Base-by-base conservation (phyloP, 2,888 invertebrate genomes). In the Melanophora roralis region DNA sequence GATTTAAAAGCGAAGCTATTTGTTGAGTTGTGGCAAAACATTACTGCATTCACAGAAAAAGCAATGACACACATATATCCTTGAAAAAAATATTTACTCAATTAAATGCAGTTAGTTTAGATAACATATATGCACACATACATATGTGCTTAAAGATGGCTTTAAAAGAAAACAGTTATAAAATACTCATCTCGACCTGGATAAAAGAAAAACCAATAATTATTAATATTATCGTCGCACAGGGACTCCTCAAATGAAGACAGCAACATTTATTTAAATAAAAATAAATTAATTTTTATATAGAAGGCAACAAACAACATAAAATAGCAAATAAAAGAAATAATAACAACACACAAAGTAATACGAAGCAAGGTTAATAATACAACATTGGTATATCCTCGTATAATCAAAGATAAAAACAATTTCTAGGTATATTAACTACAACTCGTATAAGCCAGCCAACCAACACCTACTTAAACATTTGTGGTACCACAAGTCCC, bases 351-450 rank as follows among this genome's bases (percentile, higher is more conserved):
- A 11, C 34, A 36, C n/a, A n/a, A 38, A 21, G 5, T 34, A 62
- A 62, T 43, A 34, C 34, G 11, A 14, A 23, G 21, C 74, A 74
- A 74, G 74, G 74, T 74, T 51, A 67, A 59, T 38, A n/a, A 23
- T 59, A 49, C 67, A 59, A 67, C 14, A 34, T 67, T 74, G 43
- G 40, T 12, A 43, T 43, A 57, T 57, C 40, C 38, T 16, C 40
- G 32, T 47, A 55, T 62, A 38, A 59, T 12, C 19, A 23, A 38
- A 43, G 2, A 43, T 51, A 36, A 11, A 21, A 53, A 43, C 11
- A 62, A 23, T 49, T n/a, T 21, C 16, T 38, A n/a, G n/a, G n/a
- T n/a, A n/a, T n/a, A n/a, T n/a, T n/a, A n/a, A n/a, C n/a, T n/a
- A n/a, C n/a, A n/a, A n/a, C n/a, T n/a, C n/a, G n/a, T n/a, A n/a